A percentile compares a stretch with the other conserved stretches of the same genome.
These are phyloP conservation scores for Morpho helenor DNA, from an alignment of 2,888 invertebrate genomes.

Conservation along the genomic window DNA sequence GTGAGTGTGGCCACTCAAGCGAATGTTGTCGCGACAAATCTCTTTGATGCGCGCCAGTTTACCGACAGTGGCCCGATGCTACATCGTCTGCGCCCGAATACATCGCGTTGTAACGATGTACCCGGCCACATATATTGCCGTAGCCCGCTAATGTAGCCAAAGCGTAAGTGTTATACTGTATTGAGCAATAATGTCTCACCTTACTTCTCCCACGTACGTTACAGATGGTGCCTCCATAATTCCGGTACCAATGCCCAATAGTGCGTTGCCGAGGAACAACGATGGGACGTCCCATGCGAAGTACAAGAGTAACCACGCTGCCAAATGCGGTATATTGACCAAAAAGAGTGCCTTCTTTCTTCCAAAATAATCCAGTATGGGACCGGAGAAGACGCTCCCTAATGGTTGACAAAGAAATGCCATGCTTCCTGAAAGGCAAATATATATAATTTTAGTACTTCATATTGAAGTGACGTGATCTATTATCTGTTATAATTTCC, in stretches of 20 bases:
- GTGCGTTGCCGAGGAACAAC: constrained; percentile 69
- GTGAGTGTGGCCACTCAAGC: too few species aligned
- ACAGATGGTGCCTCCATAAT: constrained; percentile 80
- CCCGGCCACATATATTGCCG: too few species aligned
- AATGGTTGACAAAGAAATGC: constrained; percentile 78
- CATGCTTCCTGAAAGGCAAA: constrained; percentile 67
- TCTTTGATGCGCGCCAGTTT: too few species aligned
- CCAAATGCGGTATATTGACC: constrained; percentile 77
- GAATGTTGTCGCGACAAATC: too few species aligned
- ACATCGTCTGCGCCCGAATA: too few species aligned
- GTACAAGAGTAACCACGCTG: constrained; percentile 79
- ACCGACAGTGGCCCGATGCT: too few species aligned
- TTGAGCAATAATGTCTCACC: constrained; percentile 39
- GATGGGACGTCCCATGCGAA: constrained; percentile 67
- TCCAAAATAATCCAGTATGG: constrained; percentile 74
- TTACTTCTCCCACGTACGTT: constrained; percentile 81
- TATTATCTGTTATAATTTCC: too few species aligned
- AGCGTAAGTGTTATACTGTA: too few species aligned
- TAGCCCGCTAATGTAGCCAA: too few species aligned
- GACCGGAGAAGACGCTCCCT: constrained; percentile 78
- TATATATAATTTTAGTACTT: constrained; percentile 6
- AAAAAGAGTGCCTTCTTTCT: constrained; percentile 75
- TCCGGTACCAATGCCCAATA: constrained; percentile 78
- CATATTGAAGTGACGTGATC: too few species aligned
- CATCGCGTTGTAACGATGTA: too few species aligned